Base-by-base conservation (phyloP, 2,888 invertebrate species). In the Leptogaster cylindrica region DNA sequence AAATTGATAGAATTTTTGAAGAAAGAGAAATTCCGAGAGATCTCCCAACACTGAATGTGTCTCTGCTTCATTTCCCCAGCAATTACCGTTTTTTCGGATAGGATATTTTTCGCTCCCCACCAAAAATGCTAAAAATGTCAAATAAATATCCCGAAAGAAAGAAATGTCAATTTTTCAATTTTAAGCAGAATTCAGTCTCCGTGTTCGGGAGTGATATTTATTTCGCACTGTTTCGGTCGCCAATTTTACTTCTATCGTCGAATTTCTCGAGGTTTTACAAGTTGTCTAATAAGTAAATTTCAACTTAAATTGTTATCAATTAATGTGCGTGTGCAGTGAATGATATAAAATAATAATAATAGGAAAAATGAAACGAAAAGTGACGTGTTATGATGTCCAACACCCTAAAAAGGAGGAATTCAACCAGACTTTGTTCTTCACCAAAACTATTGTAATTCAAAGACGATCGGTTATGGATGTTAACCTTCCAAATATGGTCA, bases 331-430 rank as follows among this genome's bases (percentile, higher is more conserved):
- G 52, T n/a, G 61, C 51, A 14, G 44, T 66, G 12, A 33, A 25
- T 8, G 23, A 46, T 46, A 12, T 6, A 27, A 50, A 58, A 58
- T n/a, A n/a, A n/a, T n/a, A n/a, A n/a, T n/a, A n/a, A n/a, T n/a
- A 64, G 39, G 36, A 39, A 63, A 65, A 27, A 65, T 39, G 58
- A 48, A 61, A 61, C 28, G 28, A 65, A 65, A 63, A 68, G 68
- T 68, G 68, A 68, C 68, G 68, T 68, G 68, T 68, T 51, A 66
- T 51, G 63, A 39, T 50, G 58, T 55, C 51, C 68, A 68, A 68
- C 68, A 68, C 68, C 68, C 68, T 46, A 68, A 68, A 68, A 44
- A 50, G 68, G 55, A 55, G 58, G 61, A 66, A 41, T 46, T 68
- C 61, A 41, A 28, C 51, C 44, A 39, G 58, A 52, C 31, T 55